Evolutionary conservation across 1,140 invertebrate species (phyloP).

Genomic region (Hylaeus anthracinus): DNA sequence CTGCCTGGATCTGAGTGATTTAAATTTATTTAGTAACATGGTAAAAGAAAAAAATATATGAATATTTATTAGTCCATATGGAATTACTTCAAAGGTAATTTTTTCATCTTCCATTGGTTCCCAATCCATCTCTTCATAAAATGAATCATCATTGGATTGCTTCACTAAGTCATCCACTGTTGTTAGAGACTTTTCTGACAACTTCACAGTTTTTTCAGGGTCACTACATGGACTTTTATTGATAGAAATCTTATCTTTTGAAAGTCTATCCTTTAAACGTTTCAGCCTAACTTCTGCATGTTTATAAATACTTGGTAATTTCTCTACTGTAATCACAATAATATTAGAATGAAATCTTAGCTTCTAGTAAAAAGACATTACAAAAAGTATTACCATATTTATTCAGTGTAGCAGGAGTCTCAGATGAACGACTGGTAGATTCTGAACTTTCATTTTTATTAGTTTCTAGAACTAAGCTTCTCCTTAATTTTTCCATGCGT

Average conservation of each 20-base stretch:
- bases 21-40: neutral
- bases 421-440: neutral
- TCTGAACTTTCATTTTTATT: neutral
- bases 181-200: neutral
- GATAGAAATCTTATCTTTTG: neutral
- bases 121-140: slow-evolving; percentile 78
- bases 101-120: slow-evolving; percentile 75
- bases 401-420: neutral
- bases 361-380: neutral
- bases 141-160: neutral
- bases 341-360: neutral
- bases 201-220: neutral
- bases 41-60: neutral
- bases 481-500: slow-evolving; percentile 61
- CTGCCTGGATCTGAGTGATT: slow-evolving; percentile 67
- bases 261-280: slow-evolving; percentile 36
- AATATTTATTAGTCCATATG: slow-evolving; percentile 19
- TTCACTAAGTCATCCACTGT: slow-evolving; percentile 26
- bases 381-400: neutral
- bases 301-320: slow-evolving; percentile 45
- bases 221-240: slow-evolving; percentile 7
- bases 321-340: slow-evolving; percentile 13
- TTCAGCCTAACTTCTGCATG: slow-evolving; percentile 51
- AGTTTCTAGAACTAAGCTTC: slow-evolving; percentile 41
- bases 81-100: slow-evolving; percentile 69